Conservation (phyloP, 2,113 vertebrate genomes). For the Laterallus jamaicensis region DNA sequence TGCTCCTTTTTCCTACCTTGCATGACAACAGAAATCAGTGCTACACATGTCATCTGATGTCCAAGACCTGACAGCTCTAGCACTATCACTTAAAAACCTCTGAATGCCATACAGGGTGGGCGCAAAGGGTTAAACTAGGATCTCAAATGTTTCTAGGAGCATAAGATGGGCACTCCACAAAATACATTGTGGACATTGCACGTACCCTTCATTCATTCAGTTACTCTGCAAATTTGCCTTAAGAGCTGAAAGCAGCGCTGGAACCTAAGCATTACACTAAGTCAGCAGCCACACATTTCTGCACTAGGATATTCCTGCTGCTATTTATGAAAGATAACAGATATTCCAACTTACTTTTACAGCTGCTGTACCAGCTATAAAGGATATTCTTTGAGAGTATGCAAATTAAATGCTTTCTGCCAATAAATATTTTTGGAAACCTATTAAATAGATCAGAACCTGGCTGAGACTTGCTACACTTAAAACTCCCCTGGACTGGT, state of each 20-base stretch:
- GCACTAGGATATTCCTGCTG: background rate
- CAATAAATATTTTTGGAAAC: background rate
- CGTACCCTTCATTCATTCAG: too few relatives aligned
- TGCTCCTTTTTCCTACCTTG: background rate
- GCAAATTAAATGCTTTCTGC: background rate
- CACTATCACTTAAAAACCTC: background rate
- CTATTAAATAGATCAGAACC: background rate
- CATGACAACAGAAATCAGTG: background rate
- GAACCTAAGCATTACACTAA: background rate
- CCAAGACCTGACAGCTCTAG: background rate
- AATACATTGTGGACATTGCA: background rate
- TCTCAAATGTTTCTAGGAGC: background rate
- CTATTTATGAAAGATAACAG: background rate
- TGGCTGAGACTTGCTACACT: rapidly evolving
- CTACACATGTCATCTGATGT: rapidly evolving
- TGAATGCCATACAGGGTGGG: rapidly evolving
- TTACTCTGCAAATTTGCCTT: background rate
- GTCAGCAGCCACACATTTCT: background rate
- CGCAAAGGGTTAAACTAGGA: background rate
- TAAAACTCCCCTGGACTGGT: background rate
- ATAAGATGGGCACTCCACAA: background rate
- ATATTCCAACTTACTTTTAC: background rate
- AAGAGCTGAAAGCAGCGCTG: background rate
- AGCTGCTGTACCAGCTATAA: background rate
- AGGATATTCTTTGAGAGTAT: background rate